Evolutionary conservation across 1,140 invertebrate species (phyloP), one percentile per base, ranked within the genome.

Genomic region (Cydia pomonella): DNA sequence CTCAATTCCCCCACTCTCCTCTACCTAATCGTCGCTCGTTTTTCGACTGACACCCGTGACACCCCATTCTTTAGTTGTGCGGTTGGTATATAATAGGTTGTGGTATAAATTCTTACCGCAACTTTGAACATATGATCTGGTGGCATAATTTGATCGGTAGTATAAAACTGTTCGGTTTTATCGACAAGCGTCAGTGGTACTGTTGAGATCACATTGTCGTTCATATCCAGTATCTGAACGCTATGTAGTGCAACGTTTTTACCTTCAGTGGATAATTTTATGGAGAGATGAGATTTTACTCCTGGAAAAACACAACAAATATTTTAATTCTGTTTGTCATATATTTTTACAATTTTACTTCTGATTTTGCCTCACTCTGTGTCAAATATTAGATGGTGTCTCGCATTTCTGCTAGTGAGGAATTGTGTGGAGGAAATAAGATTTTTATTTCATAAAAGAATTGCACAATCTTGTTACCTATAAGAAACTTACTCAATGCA

Each of bases 41-140:
- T 9, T 38, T 38, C 9, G 33, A 38, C 33, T 38, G 33, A 10
- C 33, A 9, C 7, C 7, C 33, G 33, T 38, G 33, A 38, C 1
- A 38, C 9, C 33, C 33, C 9, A 38, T 38, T 38, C 29, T 2
- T 38, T 38, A 38, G 9, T 38, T 38, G 0, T 38, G 9, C 7
- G 33, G 33, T 38, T 9, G 33, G 33, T 38, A 7, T 38, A 38
- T 38, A 38, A 38, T 10, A 38, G 33, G 33, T 38, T 10, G 33
- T 9, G 10, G 9, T 38, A 38, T 38, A 62, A 23, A 13, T 72
- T 81, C 84, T 82, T 78, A 89, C 87, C 47, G 69, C 44, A 72
- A 89, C 73, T 75, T 76, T 83, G 59, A 87, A 89, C 64, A 73
- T 76, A 3, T 63, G 44, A n/a, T 53, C 75, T 13, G 83, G 84